These are phyloP conservation scores for Phyllostomus hastatus DNA, from an alignment of 2,113 vertebrate species.

Conservation along the genomic window DNA sequence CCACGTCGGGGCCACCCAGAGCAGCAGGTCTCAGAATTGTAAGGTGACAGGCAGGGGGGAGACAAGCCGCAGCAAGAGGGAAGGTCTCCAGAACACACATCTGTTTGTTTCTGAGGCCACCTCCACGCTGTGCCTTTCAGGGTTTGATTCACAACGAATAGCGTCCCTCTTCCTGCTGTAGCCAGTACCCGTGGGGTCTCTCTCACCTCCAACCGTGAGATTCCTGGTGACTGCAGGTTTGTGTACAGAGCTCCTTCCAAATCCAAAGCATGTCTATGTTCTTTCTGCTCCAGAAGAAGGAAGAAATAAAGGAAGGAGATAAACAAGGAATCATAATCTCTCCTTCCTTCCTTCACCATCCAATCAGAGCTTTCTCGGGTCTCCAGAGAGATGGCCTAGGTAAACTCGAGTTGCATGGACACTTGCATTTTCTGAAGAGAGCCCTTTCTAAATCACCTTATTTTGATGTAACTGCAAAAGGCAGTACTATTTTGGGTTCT, in stretches of 20 bases:
- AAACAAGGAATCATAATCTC: not conserved
- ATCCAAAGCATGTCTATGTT: not conserved
- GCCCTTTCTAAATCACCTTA: constrained; percentile 85
- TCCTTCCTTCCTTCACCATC: not conserved
- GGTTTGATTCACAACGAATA: not conserved
- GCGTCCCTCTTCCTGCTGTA: not conserved
- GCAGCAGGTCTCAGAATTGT: not conserved
- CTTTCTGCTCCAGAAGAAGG: not conserved
- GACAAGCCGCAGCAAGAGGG: not conserved
- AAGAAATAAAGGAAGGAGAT: not conserved
- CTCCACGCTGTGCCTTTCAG: not conserved
- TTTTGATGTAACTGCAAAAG: constrained; percentile 86
- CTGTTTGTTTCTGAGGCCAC: not conserved
- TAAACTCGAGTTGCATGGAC: not conserved
- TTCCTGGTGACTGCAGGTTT: not conserved
- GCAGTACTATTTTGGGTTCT: constrained; percentile 86
- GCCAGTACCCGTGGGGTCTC: not conserved
- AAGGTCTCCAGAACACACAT: accelerated
- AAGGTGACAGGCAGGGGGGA: not conserved
- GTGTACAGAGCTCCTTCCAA: not conserved
- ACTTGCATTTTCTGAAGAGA: constrained; percentile 74
- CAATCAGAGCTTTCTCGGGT: not conserved
- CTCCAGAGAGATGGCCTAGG: constrained; percentile 14
- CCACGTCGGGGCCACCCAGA: not conserved
- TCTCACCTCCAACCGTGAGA: not conserved